phyloP scores from a whole-genome alignment of 1,140 invertebrate genomes.

The silkworm (Bombyx mori) region DNA sequence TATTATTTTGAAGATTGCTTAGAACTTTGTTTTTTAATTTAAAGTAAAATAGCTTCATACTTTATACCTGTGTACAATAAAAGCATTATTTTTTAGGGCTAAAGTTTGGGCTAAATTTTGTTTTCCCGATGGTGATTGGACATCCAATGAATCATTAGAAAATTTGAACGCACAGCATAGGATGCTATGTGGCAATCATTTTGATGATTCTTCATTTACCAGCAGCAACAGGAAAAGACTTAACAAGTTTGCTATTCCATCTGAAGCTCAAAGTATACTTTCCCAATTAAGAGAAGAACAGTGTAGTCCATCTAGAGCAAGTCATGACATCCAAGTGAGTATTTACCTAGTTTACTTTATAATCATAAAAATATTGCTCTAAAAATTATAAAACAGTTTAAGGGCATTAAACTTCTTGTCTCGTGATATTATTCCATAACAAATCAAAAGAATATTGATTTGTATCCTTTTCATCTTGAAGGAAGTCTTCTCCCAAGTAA shows the following conservation, averaged over 20 bases:
- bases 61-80: not conserved
- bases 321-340: not conserved
- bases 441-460: too few relatives aligned
- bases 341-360: not conserved
- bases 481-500: too few relatives aligned
- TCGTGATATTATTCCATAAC: too few relatives aligned
- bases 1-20: too few relatives aligned
- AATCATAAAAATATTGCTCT: too few relatives aligned
- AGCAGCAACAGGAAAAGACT: slow-evolving; percentile 2
- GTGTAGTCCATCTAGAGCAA: not conserved
- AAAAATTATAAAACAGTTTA: too few relatives aligned
- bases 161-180: slow-evolving; percentile 6
- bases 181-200: slow-evolving; percentile 15
- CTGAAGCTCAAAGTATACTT: slow-evolving; percentile 10
- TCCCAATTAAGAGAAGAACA: not conserved
- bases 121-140: slow-evolving; percentile 11
- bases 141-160: slow-evolving; percentile 9
- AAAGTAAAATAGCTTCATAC: too few relatives aligned
- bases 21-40: too few relatives aligned
- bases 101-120: slow-evolving; percentile 14
- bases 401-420: too few relatives aligned
- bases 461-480: too few relatives aligned
- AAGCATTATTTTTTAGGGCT: slow-evolving; percentile 9
- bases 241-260: slow-evolving; percentile 17
- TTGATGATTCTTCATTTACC: slow-evolving; percentile 8